These are phyloP conservation scores for Cephus runcator DNA, from an alignment of 2,888 invertebrate species.

Conservation along the genomic window DNA sequence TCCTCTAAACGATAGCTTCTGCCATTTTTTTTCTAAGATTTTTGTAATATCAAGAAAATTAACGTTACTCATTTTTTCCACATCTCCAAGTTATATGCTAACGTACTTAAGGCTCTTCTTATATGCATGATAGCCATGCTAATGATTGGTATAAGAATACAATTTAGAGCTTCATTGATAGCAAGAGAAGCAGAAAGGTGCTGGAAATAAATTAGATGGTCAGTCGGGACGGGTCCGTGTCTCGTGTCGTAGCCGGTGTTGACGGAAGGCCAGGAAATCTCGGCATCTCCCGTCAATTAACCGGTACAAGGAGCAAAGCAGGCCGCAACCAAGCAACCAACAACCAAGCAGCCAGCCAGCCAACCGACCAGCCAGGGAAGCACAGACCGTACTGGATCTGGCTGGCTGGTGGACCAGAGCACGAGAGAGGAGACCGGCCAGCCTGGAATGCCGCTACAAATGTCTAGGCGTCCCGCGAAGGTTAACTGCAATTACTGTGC, in stretches of 20 bases:
- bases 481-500: constrained; percentile 5
- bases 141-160: background rate
- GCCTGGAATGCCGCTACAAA: constrained; percentile 7
- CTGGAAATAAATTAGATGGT: constrained; percentile 5
- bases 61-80: background rate
- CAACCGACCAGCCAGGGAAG: background rate
- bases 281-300: constrained; percentile 14
- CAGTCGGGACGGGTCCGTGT: constrained; percentile 1
- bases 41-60: background rate
- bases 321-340: background rate
- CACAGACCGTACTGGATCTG: background rate
- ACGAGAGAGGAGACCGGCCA: background rate
- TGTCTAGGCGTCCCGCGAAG: constrained; percentile 4
- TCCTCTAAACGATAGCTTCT: background rate
- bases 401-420: background rate
- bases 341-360: background rate
- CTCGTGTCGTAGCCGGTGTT: background rate
- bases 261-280: constrained; percentile 11
- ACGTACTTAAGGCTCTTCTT: background rate
- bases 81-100: background rate
- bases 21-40: background rate
- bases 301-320: constrained; percentile 8
- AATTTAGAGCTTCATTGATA: constrained; percentile 1
- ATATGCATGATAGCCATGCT: background rate
- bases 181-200: background rate